These are phyloP conservation scores for Idaea straminata DNA, from an alignment of 2,888 invertebrate species.

Conservation along the genomic window DNA sequence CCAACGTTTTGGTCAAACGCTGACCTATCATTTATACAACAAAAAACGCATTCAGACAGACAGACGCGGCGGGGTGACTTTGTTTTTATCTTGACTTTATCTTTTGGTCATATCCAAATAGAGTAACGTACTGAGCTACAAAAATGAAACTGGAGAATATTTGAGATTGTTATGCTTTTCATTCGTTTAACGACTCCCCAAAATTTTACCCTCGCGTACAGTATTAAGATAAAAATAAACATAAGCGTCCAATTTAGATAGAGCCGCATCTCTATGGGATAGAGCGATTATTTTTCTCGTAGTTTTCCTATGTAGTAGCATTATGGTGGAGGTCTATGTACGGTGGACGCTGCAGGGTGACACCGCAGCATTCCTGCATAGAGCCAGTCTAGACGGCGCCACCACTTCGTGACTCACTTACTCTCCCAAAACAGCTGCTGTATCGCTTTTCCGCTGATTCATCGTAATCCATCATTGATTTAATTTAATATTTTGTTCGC, in stretches of 20 bases:
- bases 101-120: not conserved
- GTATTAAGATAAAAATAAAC: constrained; percentile 39
- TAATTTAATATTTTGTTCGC: constrained; percentile 30
- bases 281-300: constrained; percentile 16
- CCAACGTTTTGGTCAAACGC: no score
- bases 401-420: constrained; percentile 41
- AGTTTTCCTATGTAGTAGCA: constrained; percentile 7
- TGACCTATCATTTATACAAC: no score
- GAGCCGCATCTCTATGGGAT: constrained; percentile 19
- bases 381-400: constrained; percentile 56
- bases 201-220: constrained; percentile 30
- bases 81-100: not conserved
- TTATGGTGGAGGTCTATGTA: constrained; percentile 29
- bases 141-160: not conserved
- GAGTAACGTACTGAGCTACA: not conserved
- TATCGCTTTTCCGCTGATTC: constrained; percentile 51
- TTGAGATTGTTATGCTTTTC: not conserved
- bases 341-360: constrained; percentile 32
- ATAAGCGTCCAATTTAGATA: constrained; percentile 27
- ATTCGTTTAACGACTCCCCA: constrained; percentile 19
- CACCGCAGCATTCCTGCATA: constrained; percentile 39
- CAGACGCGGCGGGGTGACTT: no score
- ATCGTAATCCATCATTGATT: constrained; percentile 46
- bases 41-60: no score
- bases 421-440: constrained; percentile 48